These are phyloP conservation scores for Bicyclus anynana DNA, from an alignment of 1,140 invertebrate genomes.

Conservation along the genomic window DNA sequence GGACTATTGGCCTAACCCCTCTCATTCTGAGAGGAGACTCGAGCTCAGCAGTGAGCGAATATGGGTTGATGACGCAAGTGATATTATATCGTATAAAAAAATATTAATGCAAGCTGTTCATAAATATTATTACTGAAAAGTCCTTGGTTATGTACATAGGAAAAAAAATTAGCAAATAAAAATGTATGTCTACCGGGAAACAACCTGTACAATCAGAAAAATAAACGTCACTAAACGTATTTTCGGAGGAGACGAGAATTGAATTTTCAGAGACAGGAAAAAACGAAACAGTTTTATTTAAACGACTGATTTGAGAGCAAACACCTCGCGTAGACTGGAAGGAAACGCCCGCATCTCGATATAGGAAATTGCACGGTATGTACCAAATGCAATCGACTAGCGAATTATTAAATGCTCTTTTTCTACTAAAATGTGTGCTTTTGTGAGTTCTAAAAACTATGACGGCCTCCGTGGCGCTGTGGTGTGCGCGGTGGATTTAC, in stretches of 20 bases:
- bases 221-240: constrained; percentile 55
- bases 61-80: no score
- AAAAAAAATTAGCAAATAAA: not conserved
- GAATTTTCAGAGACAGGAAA: constrained; percentile 56
- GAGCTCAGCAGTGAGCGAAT: no score
- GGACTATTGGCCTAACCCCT: no score
- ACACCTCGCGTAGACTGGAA: constrained; percentile 48
- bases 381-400: constrained; percentile 2
- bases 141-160: not conserved
- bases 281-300: constrained; percentile 69
- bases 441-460: no score
- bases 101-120: no score
- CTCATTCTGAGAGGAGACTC: no score
- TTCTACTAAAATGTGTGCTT: not conserved
- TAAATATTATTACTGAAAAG: no score
- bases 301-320: constrained; percentile 72
- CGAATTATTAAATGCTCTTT: not conserved
- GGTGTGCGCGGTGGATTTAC: no score
- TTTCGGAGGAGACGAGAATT: constrained; percentile 53
- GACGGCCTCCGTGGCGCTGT: no score
- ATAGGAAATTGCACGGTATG: constrained; percentile 28
- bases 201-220: constrained; percentile 41
- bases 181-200: constrained; percentile 18
- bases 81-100: no score
- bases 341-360: constrained; percentile 52